Conservation (phyloP, 2,113 vertebrate species). For the Lepus europaeus region DNA sequence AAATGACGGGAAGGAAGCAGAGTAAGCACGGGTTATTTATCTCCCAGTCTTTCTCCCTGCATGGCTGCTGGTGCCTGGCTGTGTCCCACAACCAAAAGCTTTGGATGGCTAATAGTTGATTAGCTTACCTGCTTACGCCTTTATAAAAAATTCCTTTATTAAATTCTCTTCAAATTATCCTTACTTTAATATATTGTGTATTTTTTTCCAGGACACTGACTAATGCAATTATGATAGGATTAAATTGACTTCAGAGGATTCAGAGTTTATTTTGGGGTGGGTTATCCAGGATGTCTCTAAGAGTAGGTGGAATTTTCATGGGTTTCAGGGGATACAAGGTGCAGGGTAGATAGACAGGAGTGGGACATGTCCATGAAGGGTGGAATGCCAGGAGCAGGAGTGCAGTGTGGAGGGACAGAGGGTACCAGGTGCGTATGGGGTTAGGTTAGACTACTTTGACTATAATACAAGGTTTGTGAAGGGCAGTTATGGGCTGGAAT, state of each 20-base stretch:
- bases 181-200: not conserved
- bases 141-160: not conserved
- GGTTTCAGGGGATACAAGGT: not conserved
- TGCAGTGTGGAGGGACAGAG: not conserved
- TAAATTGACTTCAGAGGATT: not conserved
- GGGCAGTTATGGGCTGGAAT: not conserved
- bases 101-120: not conserved
- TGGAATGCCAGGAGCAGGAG: not conserved
- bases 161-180: too few species aligned
- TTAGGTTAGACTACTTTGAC: not conserved
- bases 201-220: not conserved
- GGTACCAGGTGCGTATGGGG: not conserved
- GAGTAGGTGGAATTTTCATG: not conserved
- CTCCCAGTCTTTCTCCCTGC: not conserved
- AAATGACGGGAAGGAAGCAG: not conserved
- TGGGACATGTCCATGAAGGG: not conserved
- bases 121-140: not conserved
- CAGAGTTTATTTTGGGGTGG: not conserved
- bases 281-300: not conserved
- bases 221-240: not conserved
- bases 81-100: not conserved
- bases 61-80: not conserved
- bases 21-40: not conserved
- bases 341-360: not conserved
- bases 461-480: not conserved